Base-by-base conservation (phyloP, 92 coral and sea anemone species). In the Parazoanthus darwini region DNA sequence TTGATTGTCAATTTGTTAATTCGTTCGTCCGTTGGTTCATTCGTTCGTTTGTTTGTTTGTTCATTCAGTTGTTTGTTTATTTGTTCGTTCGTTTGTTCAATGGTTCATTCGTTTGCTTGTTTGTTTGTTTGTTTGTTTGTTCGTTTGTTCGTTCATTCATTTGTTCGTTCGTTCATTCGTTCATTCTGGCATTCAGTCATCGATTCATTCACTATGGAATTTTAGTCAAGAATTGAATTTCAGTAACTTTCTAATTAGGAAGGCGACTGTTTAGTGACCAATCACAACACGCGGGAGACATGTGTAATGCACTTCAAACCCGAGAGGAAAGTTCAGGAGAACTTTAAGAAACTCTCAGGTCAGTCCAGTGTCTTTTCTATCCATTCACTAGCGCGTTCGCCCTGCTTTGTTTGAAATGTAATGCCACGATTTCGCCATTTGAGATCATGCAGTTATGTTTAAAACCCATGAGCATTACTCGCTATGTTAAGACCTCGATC, bases 301-400 rank as follows among this genome's bases (percentile, higher is more conserved):
- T 97, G 99, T 88, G 92, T 88, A 65, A 54, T 97, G 77, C 99
- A 93, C 83, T 97, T 97, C 81, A 91, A 90, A 86, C 97, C 99
- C 11, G 95, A 92, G 54, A 97, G 93, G 74, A 94, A 94, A 87
- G 96, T 92, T n/a, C 97, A 96, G 43, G 99, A 96, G 54, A 94
- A 92, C 89, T 97, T 86, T 86, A 97, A 91, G 82, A 91, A 70
- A 58, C 94, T 97, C 16, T 92, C 95, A 90, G 99, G 99, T 97
- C 82, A 39, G 85, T 63, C 37, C 25, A 29, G 14, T 79, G 22
- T 39, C 14, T 14, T 25, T 25, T 67, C 20, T 5, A 29, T 25
- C 59, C 39, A 25, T 10, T 54, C 9, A 46, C 6, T 46, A 46
- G 7, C 51, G 42, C 51, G 51, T 9, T 29, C 1, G 11, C 51